Evolutionary conservation across 2,797 vertebrate species (phyloP).

Genomic region (Peromyscus eremicus): DNA sequence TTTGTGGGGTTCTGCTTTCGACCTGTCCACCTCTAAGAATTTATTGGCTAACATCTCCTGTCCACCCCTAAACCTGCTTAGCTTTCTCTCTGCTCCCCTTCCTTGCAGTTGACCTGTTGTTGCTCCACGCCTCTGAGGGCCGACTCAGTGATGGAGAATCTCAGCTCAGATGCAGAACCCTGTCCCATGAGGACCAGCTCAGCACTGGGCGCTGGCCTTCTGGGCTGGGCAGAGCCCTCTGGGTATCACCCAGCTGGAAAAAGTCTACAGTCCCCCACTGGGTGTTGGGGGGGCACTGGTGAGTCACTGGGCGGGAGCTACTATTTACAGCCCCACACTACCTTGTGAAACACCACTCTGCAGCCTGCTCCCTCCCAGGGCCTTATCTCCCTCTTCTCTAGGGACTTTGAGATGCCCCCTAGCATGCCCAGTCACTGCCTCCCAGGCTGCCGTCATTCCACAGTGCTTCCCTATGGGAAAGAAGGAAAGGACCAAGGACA

Average conservation of each 20-base stretch:
- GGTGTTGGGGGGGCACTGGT: neutral
- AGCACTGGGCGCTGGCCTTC: neutral
- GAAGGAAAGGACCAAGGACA: neutral
- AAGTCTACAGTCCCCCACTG: neutral
- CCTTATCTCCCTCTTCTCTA: neutral
- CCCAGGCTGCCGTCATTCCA: fast-evolving
- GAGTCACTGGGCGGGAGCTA: constrained; percentile 60
- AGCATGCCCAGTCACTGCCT: neutral
- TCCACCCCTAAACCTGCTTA: neutral
- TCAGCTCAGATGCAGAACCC: neutral
- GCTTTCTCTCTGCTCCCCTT: neutral
- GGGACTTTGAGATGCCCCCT: neutral
- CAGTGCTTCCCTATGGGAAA: neutral
- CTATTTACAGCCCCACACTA: neutral
- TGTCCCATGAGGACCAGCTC: neutral
- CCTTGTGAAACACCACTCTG: neutral
- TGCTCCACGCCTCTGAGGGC: neutral
- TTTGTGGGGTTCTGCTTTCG: too few relatives aligned
- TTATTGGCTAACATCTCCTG: neutral
- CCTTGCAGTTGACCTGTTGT: neutral
- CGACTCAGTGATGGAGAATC: neutral
- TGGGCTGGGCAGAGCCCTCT: neutral
- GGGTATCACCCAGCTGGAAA: constrained; percentile 50
- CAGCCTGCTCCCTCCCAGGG: neutral
- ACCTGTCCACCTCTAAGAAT: neutral